Conservation (phyloP, 2,888 invertebrate species). For the Saturnia pavonia region DNA sequence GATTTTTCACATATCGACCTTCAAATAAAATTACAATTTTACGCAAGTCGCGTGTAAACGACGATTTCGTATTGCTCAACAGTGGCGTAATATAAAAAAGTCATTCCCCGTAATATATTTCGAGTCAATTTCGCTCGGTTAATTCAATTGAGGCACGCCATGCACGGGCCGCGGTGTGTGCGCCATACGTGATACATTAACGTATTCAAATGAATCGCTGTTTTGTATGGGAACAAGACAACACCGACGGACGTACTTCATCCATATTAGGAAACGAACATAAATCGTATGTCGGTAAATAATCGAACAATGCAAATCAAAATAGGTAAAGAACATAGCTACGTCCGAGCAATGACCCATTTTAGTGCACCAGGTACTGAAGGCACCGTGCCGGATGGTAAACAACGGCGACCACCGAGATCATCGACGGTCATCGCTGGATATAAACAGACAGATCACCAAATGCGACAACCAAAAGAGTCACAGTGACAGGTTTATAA, state of each 20-base stretch:
- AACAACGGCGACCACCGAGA: no score
- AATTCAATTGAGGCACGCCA: not conserved
- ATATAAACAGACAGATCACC: no score
- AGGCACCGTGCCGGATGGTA: no score
- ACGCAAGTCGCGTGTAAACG: slow-evolving; percentile 6
- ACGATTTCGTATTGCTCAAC: slow-evolving; percentile 12
- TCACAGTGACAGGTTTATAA: no score
- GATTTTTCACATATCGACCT: slow-evolving; percentile 14
- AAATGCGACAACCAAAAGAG: no score
- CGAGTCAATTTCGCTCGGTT: not conserved
- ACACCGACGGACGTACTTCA: not conserved
- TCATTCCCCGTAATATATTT: not conserved
- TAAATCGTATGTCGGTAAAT: not conserved
- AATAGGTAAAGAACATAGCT: not conserved
- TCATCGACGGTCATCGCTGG: no score
- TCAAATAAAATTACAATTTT: not conserved
- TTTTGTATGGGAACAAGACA: not conserved
- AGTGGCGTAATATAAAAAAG: slow-evolving; percentile 4
- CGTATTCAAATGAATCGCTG: slow-evolving; percentile 4
- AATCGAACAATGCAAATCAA: not conserved
- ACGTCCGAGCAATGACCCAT: not conserved
- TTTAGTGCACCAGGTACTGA: no score
- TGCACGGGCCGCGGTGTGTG: not conserved
- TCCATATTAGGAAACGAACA: not conserved
- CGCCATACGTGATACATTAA: not conserved